phyloP scores from a whole-genome alignment of 2,113 vertebrate species.

The Apteryx mantelli region DNA sequence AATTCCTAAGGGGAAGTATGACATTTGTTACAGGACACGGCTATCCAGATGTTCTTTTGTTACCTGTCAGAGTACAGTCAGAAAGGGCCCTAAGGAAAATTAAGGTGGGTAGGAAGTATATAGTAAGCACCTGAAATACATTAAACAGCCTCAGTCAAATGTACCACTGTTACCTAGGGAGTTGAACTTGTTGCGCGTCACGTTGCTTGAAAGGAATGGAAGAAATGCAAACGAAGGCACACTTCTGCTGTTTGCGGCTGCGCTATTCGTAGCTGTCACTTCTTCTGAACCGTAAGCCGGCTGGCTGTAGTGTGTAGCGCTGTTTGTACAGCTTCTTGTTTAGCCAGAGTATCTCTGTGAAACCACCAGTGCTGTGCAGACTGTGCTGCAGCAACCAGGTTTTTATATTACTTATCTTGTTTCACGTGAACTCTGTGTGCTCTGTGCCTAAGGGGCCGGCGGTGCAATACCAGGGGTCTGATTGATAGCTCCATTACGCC shows the following conservation, averaged over 20 bases:
- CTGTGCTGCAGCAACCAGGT: conserved; percentile 11
- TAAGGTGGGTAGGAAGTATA: conserved; percentile 26
- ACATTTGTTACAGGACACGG: background rate
- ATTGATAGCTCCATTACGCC: background rate
- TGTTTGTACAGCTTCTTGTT: conserved; percentile 62
- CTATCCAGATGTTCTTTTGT: background rate
- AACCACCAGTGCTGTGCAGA: background rate
- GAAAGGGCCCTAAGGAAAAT: conserved; percentile 44
- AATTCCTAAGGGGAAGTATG: background rate
- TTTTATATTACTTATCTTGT: background rate
- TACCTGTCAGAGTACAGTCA: conserved; percentile 7
- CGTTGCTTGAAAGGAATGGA: conserved; percentile 74
- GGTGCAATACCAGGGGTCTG: background rate
- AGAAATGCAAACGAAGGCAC: conserved; percentile 68
- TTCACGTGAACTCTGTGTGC: background rate
- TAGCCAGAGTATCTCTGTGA: conserved; percentile 36
- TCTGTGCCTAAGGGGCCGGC: background rate
- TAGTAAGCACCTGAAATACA: conserved; percentile 1
- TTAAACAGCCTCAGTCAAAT: conserved; percentile 50
- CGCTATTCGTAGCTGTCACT: conserved; percentile 47
- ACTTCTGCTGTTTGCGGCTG: conserved; percentile 70
- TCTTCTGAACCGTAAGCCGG: conserved; percentile 75
- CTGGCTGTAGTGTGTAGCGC: conserved; percentile 55
- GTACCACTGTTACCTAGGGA: conserved; percentile 49
- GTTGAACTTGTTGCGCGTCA: conserved; percentile 66